Evolutionary conservation across 2,113 vertebrate genomes (phyloP).

Genomic region (Promerops cafer): DNA sequence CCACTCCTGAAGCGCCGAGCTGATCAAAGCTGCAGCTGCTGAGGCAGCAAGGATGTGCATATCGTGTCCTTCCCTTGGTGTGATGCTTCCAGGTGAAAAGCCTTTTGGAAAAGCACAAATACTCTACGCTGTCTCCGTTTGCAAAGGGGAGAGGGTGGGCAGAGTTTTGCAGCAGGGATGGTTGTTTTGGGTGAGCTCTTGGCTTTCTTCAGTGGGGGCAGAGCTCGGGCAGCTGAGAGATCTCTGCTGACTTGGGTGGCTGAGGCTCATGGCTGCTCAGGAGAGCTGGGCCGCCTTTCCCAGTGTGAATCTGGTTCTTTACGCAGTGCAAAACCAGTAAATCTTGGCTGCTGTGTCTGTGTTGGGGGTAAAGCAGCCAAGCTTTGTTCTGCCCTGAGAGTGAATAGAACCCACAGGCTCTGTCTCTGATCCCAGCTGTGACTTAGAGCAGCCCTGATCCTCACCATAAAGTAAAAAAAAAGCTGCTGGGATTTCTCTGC

Average conservation of each 20-base stretch:
- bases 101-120: not conserved
- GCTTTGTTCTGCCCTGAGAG: not conserved
- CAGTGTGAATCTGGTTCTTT: not conserved
- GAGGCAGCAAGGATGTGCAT: fast-evolving
- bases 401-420: not conserved
- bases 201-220: not conserved
- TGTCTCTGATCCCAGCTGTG: not conserved
- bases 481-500: not conserved
- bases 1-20: not conserved
- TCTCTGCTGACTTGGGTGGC: not conserved
- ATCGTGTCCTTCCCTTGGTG: fast-evolving
- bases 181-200: not conserved
- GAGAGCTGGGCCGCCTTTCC: not conserved
- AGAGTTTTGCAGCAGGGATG: not conserved
- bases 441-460: not conserved
- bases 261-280: not conserved
- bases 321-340: not conserved
- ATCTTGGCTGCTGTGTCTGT: not conserved
- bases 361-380: not conserved
- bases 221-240: not conserved
- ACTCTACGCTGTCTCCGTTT: not conserved
- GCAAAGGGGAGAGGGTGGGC: not conserved
- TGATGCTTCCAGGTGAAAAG: not conserved
- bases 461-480: not conserved
- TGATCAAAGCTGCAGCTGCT: not conserved